Conservation (phyloP, 2,888 invertebrate species). For the Crocallis elinguaria region DNA sequence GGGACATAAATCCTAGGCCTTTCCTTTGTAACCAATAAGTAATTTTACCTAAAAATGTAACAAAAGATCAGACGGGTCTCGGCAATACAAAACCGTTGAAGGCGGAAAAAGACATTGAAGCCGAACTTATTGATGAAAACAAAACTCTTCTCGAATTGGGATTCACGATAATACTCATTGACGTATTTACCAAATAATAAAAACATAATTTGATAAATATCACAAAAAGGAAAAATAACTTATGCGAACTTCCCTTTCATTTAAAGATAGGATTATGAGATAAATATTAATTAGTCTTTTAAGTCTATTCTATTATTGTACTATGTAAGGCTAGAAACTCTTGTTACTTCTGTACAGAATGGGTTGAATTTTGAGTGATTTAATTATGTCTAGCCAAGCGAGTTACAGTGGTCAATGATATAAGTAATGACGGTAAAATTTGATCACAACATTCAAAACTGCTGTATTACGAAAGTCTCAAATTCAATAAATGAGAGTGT, state of each 20-base stretch:
- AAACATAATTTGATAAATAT: constrained; percentile 4
- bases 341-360: no score
- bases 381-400: no score
- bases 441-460: constrained; percentile 38
- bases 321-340: no score
- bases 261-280: no score
- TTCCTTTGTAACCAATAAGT: constrained; percentile 11
- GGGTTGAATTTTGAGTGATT: no score
- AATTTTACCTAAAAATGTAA: constrained; percentile 17
- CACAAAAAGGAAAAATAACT: constrained; percentile 1
- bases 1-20: constrained; percentile 12
- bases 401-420: no score
- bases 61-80: constrained; percentile 14
- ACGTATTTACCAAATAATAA: constrained; percentile 3
- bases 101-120: constrained; percentile 5
- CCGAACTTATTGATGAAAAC: constrained; percentile 10
- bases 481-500: constrained; percentile 60
- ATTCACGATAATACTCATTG: constrained; percentile 14
- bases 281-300: no score
- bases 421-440: not conserved
- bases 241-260: no score
- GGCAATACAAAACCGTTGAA: constrained; percentile 4
- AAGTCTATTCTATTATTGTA: no score
- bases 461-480: constrained; percentile 39
- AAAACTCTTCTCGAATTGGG: constrained; percentile 12